Percentiles rank a stretch among this genome's conserved stretches.
These are phyloP conservation scores for Pseudachorutes palmiensis DNA, from an alignment of 1,140 invertebrate genomes.

Conservation along the genomic window DNA sequence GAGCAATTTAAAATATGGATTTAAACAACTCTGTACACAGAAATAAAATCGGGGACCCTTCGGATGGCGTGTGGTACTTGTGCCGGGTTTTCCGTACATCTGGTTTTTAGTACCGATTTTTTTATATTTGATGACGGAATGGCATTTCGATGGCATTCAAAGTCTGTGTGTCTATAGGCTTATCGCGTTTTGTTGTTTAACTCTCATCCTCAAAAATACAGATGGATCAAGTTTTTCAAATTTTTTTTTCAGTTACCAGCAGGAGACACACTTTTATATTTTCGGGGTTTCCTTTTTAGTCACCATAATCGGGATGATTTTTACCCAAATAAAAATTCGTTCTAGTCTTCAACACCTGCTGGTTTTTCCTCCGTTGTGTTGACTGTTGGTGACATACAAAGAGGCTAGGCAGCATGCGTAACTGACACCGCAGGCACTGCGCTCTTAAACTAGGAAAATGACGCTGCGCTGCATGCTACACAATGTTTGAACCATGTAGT, in stretches of 20 bases:
- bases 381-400: conserved; percentile 20
- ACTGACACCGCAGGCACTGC: no score
- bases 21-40: background rate
- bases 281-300: conserved; percentile 14
- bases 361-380: background rate
- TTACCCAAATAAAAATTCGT: conserved; percentile 38
- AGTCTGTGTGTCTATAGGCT: conserved; percentile 3
- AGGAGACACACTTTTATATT: background rate
- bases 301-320: conserved; percentile 32
- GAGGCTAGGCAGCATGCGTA: no score
- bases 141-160: conserved; percentile 12
- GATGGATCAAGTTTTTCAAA: conserved; percentile 17
- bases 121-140: conserved; percentile 1
- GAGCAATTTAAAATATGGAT: background rate
- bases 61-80: conserved; percentile 4
- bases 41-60: no score
- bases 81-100: background rate
- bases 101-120: conserved; percentile 10
- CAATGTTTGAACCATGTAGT: no score
- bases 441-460: no score
- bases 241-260: background rate
- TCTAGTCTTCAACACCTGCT: conserved; percentile 38
- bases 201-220: conserved; percentile 28
- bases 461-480: no score
- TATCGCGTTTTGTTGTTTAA: conserved; percentile 3